Evolutionary conservation across 2,113 vertebrate species (phyloP), one percentile per base, ranked within the genome.

Genomic region (Pelecanus crispus): DNA sequence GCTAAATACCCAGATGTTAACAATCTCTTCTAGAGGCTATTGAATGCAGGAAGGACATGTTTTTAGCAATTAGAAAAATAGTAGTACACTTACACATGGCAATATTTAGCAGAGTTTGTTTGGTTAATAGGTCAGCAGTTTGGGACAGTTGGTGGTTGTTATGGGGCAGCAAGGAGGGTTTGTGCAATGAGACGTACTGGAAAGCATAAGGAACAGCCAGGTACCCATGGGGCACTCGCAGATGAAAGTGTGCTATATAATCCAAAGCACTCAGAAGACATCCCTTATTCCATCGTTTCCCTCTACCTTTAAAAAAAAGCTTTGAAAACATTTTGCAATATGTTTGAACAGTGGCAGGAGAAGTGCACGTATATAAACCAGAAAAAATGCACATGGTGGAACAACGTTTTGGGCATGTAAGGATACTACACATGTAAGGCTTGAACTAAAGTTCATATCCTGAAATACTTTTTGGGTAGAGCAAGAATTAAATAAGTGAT

Each of bases 21-120:
- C 97, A 97, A 97, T 97, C 96, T 95, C 93, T 97, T 82, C 87
- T 86, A 73, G 71, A 86, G 55, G 55, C 91, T 90, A 71, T 90
- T 95, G 91, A 97, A 73, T 2, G 21, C 96, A 97, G 97, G 97
- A 97, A 97, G 91, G 94, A 93, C 97, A 96, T 90, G 95, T 80
- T 97, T 96, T 95, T 88, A 96, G 95, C 96, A 97, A 97, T 97
- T 97, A 97, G 91, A 96, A 94, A 97, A 96, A 95, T 97, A 91
- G 95, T 94, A 70, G 87, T 83, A 72, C 87, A 52, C 74, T 96
- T 96, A 97, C 97, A 97, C 83, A 97, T 97, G 97, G 97, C 97
- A 97, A 95, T 95, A 97, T 97, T 97, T 97, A 97, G 84, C 92
- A 58, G 78, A 85, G 94, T 86, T 97, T 96, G 93, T 93, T 88